A percentile compares a stretch with the other conserved stretches of the same genome.
phyloP scores from a whole-genome alignment of 1,140 invertebrate genomes.

The Triops cancriformis region DNA sequence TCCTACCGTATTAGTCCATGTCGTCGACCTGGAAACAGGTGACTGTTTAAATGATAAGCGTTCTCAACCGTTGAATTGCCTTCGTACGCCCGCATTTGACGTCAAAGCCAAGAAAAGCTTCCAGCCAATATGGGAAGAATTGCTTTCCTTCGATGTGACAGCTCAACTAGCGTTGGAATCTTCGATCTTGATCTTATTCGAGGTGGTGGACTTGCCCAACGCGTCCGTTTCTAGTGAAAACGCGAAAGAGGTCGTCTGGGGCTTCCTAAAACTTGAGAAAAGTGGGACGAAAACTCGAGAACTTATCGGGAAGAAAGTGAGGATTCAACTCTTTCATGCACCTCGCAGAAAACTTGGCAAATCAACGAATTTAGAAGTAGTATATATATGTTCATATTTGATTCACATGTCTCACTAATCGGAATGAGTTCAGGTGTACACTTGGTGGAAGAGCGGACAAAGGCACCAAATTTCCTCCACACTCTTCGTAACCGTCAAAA shows the following conservation, averaged over 20 bases:
- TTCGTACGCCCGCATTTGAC: not conserved
- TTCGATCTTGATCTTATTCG: slow-evolving; percentile 14
- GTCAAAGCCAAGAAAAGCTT: not conserved
- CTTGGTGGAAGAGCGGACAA: slow-evolving; percentile 3
- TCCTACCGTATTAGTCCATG: slow-evolving; percentile 16
- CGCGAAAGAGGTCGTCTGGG: slow-evolving; percentile 1
- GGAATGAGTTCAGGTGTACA: not conserved
- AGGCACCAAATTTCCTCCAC: not conserved
- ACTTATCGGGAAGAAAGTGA: not conserved
- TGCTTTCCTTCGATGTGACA: not conserved
- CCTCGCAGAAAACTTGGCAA: not conserved
- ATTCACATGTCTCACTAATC: not conserved
- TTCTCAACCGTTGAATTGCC: not conserved
- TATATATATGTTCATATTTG: not conserved
- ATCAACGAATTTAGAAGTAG: slow-evolving; percentile 10
- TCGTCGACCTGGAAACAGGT: slow-evolving; percentile 4
- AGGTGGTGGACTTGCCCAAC: slow-evolving; percentile 1
- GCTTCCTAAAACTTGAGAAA: slow-evolving; percentile 1
- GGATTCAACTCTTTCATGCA: not conserved
- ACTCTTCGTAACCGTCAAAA: slow-evolving; percentile 11
- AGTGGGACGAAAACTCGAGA: not conserved
- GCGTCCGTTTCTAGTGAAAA: not conserved
- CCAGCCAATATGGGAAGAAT: slow-evolving; percentile 8
- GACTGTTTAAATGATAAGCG: not conserved
- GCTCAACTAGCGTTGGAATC: not conserved